Conservation (phyloP, 2,113 vertebrate species). For the Pelecanoides urinatrix region DNA sequence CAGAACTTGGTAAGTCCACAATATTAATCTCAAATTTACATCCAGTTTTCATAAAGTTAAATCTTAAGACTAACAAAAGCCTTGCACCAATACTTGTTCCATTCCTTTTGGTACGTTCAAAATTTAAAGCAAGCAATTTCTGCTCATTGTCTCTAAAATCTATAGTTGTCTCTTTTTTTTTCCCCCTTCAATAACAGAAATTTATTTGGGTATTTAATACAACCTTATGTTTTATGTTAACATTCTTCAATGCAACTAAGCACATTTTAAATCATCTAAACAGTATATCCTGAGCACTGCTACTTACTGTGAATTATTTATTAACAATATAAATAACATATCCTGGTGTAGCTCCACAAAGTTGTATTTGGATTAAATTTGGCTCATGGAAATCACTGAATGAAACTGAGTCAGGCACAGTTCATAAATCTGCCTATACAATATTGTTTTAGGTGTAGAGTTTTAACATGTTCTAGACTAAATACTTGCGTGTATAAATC, state of each 20-base stretch:
- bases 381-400: conserved; percentile 3
- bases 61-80: background rate
- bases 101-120: background rate
- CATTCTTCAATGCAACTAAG: background rate
- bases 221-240: background rate
- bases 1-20: conserved; percentile 90
- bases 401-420: background rate
- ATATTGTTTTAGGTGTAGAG: background rate
- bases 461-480: background rate
- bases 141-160: background rate
- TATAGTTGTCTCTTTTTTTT: background rate
- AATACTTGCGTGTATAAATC: background rate
- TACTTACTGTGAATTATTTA: conserved; percentile 39
- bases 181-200: background rate
- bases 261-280: conserved; percentile 8
- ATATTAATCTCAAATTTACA: background rate
- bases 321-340: conserved; percentile 7
- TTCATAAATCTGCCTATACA: background rate
- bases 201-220: background rate
- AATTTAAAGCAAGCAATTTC: background rate
- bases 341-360: background rate
- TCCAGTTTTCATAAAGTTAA: background rate
- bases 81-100: background rate
- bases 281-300: background rate
- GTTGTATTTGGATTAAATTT: background rate